Conservation (phyloP, 2,797 vertebrate genomes). For the Cyprinella venusta region DNA sequence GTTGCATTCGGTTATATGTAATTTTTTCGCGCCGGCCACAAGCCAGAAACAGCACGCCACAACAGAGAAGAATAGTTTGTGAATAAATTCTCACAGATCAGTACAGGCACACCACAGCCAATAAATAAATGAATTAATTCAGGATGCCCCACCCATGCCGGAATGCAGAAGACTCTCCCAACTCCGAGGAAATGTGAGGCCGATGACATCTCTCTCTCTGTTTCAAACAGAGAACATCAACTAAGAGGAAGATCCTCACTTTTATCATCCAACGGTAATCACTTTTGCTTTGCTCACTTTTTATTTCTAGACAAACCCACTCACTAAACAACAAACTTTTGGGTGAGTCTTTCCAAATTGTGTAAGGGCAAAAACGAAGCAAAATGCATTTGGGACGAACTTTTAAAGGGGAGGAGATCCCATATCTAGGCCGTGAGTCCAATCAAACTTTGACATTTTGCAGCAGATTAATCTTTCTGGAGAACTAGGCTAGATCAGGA, state of each 20-base stretch:
- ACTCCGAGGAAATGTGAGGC: constrained; percentile 81
- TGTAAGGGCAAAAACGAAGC: not conserved
- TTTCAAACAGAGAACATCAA: constrained; percentile 63
- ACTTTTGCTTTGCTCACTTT: no score
- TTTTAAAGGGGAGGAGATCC: not conserved
- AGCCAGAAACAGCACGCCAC: constrained; percentile 28
- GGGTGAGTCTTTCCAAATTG: not conserved
- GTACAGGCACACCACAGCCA: constrained; percentile 13
- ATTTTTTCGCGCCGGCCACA: constrained; percentile 26
- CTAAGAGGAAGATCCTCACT: constrained; percentile 26
- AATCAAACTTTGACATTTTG: not conserved
- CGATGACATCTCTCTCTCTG: constrained; percentile 64
- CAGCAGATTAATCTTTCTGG: not conserved
- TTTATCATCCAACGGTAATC: constrained; percentile 29
- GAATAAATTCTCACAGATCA: constrained; percentile 34
- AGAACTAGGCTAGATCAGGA: not conserved
- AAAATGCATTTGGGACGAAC: constrained; percentile 2
- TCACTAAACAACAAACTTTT: not conserved
- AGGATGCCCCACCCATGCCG: constrained; percentile 76
- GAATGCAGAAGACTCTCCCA: constrained; percentile 76
- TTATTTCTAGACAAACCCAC: constrained; percentile 14
- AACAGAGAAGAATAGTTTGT: constrained; percentile 52
- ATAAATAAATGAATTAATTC: constrained; percentile 54
- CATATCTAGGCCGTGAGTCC: no score
- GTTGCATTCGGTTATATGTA: constrained; percentile 1